phyloP scores from a whole-genome alignment of 2,888 invertebrate species.

The Orthosia incerta region DNA sequence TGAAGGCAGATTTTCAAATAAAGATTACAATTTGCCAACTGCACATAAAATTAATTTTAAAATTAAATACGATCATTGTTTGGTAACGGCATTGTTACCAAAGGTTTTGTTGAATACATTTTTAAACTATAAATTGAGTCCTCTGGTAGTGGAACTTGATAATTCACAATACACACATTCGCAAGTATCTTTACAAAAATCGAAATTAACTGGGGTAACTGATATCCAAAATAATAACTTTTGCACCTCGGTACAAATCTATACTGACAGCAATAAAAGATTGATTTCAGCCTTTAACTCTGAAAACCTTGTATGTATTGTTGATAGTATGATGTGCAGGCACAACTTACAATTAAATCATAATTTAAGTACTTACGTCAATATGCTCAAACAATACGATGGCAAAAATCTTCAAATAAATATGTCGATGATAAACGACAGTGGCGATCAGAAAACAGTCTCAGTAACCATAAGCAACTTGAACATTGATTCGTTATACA shows the following conservation, averaged over 20 bases:
- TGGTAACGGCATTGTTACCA: slow-evolving; percentile 51
- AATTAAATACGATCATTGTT: slow-evolving; percentile 31
- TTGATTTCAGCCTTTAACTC: slow-evolving; percentile 32
- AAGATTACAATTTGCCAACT: slow-evolving; percentile 6
- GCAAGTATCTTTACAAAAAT: slow-evolving; percentile 14
- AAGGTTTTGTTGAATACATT: slow-evolving; percentile 34
- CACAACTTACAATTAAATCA: slow-evolving; percentile 39
- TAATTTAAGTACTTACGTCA: slow-evolving; percentile 39
- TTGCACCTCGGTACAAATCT: slow-evolving; percentile 67
- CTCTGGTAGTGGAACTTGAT: slow-evolving; percentile 8
- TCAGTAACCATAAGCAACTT: slow-evolving; percentile 37
- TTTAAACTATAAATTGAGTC: slow-evolving; percentile 12
- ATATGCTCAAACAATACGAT: slow-evolving; percentile 47
- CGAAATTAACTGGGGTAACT: slow-evolving; percentile 6
- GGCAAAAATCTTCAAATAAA: slow-evolving; percentile 38
- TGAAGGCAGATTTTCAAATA: slow-evolving; percentile 63
- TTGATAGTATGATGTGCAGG: slow-evolving; percentile 48
- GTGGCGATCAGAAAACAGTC: slow-evolving; percentile 27
- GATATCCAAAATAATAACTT: slow-evolving; percentile 44
- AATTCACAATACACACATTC: slow-evolving; percentile 1
- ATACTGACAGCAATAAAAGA: slow-evolving; percentile 51
- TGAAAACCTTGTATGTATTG: slow-evolving; percentile 44
- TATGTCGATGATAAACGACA: slow-evolving; percentile 28
- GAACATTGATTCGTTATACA: slow-evolving; percentile 34
- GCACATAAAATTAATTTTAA: slow-evolving; percentile 1